Base-by-base conservation (phyloP, 2,888 invertebrate species). In the Rhaphigaster nebulosa region DNA sequence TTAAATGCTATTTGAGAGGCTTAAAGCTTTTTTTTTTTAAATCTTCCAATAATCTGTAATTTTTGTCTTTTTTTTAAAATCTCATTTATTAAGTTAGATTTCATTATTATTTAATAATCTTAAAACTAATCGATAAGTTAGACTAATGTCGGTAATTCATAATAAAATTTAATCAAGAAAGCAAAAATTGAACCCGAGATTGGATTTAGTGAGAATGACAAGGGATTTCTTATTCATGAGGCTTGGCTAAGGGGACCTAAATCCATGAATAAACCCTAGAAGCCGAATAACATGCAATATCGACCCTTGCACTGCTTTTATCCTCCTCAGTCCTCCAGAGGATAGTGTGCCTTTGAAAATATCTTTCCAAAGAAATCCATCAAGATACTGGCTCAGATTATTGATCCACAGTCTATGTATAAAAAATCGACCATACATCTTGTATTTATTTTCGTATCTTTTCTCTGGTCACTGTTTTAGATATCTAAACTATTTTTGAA, bases 181-280 rank as follows among this genome's bases (percentile, higher is more conserved):
- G n/a, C n/a, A 29, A 29, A 18, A 65, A 65, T n/a, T 60, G 60
- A n/a, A 60, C n/a, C 60, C 1, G 29, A 65, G 65, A 65, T 65
- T 65, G 65, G 65, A 65, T 65, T 65, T 65, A 65, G 65, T 29
- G 10, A 29, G 65, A 29, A 65, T 29, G 29, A 65, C 15, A 6
- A 34, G 29, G 34, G 65, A 65, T 65, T 65, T 65, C 65, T 65
- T 65, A 65, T 65, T 65, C 65, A 65, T 65, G 65, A 65, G 65
- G 4, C 29, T n/a, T n/a, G n/a, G n/a, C n/a, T n/a, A n/a, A n/a
- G n/a, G n/a, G n/a, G 18, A 65, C 65, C 65, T 65, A 65, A 65
- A 65, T 65, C 65, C 65, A 65, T 65, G 65, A 65, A 65, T 65
- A 65, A 65, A n/a, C 65, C 65, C 29, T 29, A 29, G 29, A 18